phyloP scores from a whole-genome alignment of 1,140 invertebrate species.

The Calliphora vicina region DNA sequence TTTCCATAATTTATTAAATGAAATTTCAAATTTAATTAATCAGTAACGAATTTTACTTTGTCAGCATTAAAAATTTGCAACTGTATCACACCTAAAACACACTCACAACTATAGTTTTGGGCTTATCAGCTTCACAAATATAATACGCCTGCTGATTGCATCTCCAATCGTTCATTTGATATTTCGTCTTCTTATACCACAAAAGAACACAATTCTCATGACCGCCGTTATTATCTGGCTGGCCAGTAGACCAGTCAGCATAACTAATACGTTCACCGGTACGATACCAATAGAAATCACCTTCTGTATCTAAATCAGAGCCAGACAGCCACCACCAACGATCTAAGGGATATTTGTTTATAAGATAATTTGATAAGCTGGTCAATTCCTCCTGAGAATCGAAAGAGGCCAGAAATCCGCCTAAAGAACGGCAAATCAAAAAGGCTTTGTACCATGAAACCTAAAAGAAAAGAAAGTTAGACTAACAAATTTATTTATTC shows the following conservation, averaged over 20 bases:
- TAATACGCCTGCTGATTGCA: neutral
- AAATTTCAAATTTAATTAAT: too few species aligned
- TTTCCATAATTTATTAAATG: too few species aligned
- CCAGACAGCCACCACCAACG: slow-evolving; percentile 40
- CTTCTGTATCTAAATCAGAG: slow-evolving; percentile 41
- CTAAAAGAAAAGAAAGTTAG: neutral
- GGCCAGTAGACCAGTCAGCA: slow-evolving; percentile 48
- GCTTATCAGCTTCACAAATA: neutral
- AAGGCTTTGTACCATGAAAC: slow-evolving; percentile 22
- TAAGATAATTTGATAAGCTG: neutral
- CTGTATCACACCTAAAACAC: neutral
- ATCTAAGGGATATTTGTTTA: neutral
- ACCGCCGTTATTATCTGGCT: slow-evolving; percentile 54
- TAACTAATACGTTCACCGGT: slow-evolving; percentile 51
- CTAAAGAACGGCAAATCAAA: slow-evolving; percentile 3
- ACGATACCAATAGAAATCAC: slow-evolving; percentile 40
- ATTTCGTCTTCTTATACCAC: neutral
- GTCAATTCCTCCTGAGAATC: neutral
- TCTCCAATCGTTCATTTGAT: slow-evolving; percentile 41
- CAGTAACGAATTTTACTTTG: too few species aligned
- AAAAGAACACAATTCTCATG: slow-evolving; percentile 56
- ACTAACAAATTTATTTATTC: neutral
- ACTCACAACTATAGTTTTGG: neutral
- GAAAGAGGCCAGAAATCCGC: slow-evolving; percentile 5
- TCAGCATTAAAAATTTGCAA: too few species aligned